phyloP scores from a whole-genome alignment of 2,797 vertebrate genomes.

The Eulemur coronatus region DNA sequence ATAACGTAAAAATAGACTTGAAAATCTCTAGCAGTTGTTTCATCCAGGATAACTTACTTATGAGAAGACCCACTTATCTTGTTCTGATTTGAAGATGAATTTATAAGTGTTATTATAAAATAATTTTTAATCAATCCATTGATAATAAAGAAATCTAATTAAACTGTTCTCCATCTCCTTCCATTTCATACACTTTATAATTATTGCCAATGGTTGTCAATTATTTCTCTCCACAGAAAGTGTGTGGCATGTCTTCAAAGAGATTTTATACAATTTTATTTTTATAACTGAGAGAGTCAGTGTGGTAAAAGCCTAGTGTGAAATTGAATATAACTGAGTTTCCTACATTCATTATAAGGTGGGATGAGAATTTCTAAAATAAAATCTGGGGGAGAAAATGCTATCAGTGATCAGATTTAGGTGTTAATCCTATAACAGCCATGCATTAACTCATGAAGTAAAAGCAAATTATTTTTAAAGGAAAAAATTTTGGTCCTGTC shows the following conservation, averaged over 20 bases:
- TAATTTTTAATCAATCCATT: slow-evolving; percentile 49
- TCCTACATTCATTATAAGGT: neutral
- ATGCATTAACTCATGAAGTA: neutral
- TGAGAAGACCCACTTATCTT: slow-evolving; percentile 47
- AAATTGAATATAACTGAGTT: neutral
- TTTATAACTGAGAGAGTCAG: neutral
- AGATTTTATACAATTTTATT: neutral
- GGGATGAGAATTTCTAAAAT: neutral
- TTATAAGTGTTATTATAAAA: neutral
- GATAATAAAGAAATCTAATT: neutral
- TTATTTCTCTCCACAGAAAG: neutral
- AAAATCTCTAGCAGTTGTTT: slow-evolving; percentile 34
- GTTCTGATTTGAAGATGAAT: slow-evolving; percentile 34
- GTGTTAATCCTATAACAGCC: neutral
- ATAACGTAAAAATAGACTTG: slow-evolving; percentile 18
- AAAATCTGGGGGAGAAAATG: neutral
- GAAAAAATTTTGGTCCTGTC: neutral
- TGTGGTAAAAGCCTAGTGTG: neutral
- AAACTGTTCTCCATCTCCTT: neutral
- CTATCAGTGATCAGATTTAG: neutral
- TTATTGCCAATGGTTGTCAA: neutral
- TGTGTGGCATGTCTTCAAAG: neutral
- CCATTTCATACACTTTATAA: neutral
- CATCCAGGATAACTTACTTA: slow-evolving; percentile 50
- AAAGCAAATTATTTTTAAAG: neutral